A percentile compares a stretch with the other conserved stretches of the same genome.
Conservation (phyloP, 2,797 vertebrate genomes). For the Enteromius viviparus region DNA sequence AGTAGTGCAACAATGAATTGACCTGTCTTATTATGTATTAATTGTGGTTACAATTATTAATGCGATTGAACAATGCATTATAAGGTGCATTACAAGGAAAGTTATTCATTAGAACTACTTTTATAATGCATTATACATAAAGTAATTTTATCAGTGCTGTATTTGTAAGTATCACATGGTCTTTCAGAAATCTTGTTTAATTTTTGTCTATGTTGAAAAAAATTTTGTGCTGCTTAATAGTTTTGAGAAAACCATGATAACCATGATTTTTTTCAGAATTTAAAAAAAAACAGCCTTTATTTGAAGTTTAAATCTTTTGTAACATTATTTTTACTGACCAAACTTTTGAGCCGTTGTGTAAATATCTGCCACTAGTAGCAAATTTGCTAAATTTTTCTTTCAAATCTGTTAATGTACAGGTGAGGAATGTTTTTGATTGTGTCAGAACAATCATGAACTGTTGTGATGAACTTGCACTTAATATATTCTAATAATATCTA, state of each 20-base stretch:
- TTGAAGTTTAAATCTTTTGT: neutral
- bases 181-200: neutral
- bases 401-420: neutral
- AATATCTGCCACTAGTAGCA: neutral
- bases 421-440: neutral
- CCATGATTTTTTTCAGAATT: neutral
- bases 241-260: neutral
- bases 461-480: neutral
- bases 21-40: too few species aligned
- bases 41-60: too few species aligned
- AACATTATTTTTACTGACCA: neutral
- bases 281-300: neutral
- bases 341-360: neutral
- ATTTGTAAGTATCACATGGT: neutral
- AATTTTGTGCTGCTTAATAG: neutral
- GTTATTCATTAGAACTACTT: too few species aligned
- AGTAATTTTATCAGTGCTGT: neutral
- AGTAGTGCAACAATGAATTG: too few species aligned
- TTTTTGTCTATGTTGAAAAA: neutral
- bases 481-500: neutral
- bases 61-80: too few species aligned
- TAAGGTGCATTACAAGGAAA: too few species aligned
- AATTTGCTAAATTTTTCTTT: neutral
- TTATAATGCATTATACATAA: too few species aligned
- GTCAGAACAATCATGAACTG: neutral